These are phyloP conservation scores for Enteromius unitaeniatus DNA, from an alignment of 2,797 vertebrate species.

Conservation along the genomic window DNA sequence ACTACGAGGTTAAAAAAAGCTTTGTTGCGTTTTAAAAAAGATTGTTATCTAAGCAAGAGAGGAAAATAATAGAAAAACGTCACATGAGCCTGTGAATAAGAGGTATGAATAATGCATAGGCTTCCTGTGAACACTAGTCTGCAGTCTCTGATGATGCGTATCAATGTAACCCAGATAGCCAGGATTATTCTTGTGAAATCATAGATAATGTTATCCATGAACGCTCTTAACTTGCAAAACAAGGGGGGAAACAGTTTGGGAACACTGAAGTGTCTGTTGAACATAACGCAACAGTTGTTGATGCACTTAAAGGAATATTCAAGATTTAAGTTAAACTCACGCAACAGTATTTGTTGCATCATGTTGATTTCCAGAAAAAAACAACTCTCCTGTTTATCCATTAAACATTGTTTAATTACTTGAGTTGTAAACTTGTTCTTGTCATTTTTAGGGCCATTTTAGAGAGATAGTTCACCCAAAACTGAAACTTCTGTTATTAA, in stretches of 20 bases:
- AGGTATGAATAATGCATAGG: constrained; percentile 66
- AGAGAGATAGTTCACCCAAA: not conserved
- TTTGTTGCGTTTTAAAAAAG: constrained; percentile 60
- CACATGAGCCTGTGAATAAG: constrained; percentile 59
- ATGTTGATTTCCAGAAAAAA: not conserved
- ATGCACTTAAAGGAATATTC: not conserved
- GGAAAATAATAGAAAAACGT: constrained; percentile 63
- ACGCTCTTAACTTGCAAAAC: constrained; percentile 14
- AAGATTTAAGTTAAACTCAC: not conserved
- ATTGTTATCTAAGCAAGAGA: constrained; percentile 61
- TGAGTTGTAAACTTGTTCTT: not conserved
- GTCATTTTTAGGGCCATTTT: not conserved
- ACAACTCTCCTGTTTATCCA: not conserved
- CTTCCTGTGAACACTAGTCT: constrained; percentile 59
- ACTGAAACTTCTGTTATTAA: not conserved
- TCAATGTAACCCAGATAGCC: constrained; percentile 51
- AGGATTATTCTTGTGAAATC: constrained; percentile 39
- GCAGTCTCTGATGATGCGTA: constrained; percentile 55
- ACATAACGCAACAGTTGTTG: not conserved
- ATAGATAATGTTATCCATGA: constrained; percentile 27
- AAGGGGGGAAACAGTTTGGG: not conserved
- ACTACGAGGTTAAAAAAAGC: constrained; percentile 39
- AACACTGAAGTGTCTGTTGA: not conserved
- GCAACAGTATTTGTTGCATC: not conserved
- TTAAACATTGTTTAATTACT: not conserved